Evolutionary conservation across 1,140 invertebrate genomes (phyloP).

Genomic region (Ridgeia piscesae): DNA sequence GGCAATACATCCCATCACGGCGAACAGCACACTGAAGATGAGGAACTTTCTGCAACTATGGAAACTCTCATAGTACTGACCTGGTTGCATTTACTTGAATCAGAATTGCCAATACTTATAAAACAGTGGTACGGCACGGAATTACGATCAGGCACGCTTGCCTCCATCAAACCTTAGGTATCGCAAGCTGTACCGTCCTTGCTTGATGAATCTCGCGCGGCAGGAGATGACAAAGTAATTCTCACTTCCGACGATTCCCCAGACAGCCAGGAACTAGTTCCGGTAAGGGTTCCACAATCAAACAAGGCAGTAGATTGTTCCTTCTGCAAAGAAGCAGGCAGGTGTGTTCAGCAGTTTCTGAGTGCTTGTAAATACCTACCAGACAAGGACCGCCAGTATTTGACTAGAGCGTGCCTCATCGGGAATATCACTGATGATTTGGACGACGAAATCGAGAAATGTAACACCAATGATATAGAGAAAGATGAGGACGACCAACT

Average conservation of each 20-base stretch:
- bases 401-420: too few species aligned
- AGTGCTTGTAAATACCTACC: too few species aligned
- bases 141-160: conserved; percentile 11
- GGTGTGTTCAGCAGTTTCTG: conserved; percentile 19
- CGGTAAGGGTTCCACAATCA: not conserved
- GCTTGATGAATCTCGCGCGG: not conserved
- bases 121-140: conserved; percentile 40
- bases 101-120: conserved; percentile 30
- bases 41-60: too few species aligned
- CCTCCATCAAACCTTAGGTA: not conserved
- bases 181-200: not conserved
- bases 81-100: not conserved
- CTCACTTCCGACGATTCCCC: too few species aligned
- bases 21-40: too few species aligned
- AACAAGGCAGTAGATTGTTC: not conserved
- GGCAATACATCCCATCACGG: too few species aligned
- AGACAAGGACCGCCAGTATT: too few species aligned
- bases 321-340: conserved; percentile 10
- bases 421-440: too few species aligned
- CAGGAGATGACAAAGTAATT: not conserved
- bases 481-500: too few species aligned
- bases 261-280: not conserved
- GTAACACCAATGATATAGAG: too few species aligned
- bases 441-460: too few species aligned
- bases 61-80: too few species aligned